Evolutionary conservation across 1,140 invertebrate genomes (phyloP).

Genomic region (Diorhabda carinulata): DNA sequence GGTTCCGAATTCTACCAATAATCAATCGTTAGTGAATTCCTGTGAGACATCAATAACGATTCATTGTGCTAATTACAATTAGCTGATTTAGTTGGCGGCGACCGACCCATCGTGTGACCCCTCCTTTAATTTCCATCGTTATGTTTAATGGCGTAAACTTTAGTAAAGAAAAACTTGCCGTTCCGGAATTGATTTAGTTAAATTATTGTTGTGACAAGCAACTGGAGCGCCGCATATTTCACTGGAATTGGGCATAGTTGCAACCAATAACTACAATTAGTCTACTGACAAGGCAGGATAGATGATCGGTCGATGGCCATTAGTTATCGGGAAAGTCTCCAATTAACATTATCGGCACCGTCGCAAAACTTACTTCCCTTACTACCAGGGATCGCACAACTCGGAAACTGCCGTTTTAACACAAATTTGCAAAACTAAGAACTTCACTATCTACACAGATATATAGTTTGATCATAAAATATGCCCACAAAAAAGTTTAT

Average conservation of each 20-base stretch:
- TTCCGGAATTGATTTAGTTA: conserved; percentile 42
- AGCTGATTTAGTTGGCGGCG: conserved; percentile 43
- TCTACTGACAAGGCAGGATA: conserved; percentile 40
- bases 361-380: conserved; percentile 10
- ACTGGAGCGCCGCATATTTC: conserved; percentile 40
- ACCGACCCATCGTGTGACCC: conserved; percentile 37
- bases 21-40: conserved; percentile 44
- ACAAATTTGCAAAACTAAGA: not conserved
- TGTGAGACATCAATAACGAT: conserved; percentile 44
- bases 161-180: conserved; percentile 36
- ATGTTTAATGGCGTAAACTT: conserved; percentile 44
- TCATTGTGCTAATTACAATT: conserved; percentile 45
- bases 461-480: too few relatives aligned
- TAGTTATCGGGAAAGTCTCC: conserved; percentile 38
- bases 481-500: too few relatives aligned
- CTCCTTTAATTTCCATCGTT: conserved; percentile 43
- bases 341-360: conserved; percentile 38
- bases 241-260: conserved; percentile 45
- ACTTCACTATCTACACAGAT: not conserved
- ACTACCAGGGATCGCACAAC: not conserved
- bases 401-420: not conserved
- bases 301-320: conserved; percentile 35
- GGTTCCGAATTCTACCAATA: conserved; percentile 36
- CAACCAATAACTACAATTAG: conserved; percentile 46
- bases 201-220: conserved; percentile 44